Percentiles rank a stretch among this genome's conserved stretches.
phyloP scores from a whole-genome alignment of 2,888 invertebrate genomes.

The Oligia latruncula region DNA sequence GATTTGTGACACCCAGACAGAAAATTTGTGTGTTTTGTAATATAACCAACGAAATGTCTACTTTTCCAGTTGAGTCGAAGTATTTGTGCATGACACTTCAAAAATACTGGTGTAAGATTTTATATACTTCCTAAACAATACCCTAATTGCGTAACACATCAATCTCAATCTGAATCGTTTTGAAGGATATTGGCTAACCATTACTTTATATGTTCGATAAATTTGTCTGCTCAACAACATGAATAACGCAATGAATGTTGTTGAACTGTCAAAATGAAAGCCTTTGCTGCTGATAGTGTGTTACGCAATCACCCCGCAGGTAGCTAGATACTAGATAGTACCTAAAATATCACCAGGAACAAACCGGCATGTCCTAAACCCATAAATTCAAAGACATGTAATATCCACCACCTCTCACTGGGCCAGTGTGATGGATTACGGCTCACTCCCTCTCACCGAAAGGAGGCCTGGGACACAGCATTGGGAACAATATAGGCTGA shows the following conservation, averaged over 20 bases:
- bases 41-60: neutral
- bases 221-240: too few species aligned
- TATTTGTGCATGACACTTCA: neutral
- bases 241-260: too few species aligned
- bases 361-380: neutral
- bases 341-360: neutral
- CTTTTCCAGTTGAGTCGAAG: neutral
- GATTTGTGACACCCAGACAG: neutral
- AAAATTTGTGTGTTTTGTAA: neutral
- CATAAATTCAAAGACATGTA: neutral
- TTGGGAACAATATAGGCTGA: neutral
- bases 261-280: too few species aligned
- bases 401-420: neutral
- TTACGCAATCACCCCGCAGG: too few species aligned
- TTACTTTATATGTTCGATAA: too few species aligned
- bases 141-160: too few species aligned
- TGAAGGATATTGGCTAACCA: too few species aligned
- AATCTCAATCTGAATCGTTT: too few species aligned
- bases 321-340: too few species aligned
- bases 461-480: neutral
- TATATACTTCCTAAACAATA: too few species aligned
- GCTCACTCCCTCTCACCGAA: neutral
- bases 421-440: too few species aligned
- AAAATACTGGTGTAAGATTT: neutral
- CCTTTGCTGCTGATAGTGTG: too few species aligned